Evolutionary conservation across 2,888 invertebrate genomes (phyloP), one percentile per base, ranked within the genome.

Genomic region (Xestia xanthographa): DNA sequence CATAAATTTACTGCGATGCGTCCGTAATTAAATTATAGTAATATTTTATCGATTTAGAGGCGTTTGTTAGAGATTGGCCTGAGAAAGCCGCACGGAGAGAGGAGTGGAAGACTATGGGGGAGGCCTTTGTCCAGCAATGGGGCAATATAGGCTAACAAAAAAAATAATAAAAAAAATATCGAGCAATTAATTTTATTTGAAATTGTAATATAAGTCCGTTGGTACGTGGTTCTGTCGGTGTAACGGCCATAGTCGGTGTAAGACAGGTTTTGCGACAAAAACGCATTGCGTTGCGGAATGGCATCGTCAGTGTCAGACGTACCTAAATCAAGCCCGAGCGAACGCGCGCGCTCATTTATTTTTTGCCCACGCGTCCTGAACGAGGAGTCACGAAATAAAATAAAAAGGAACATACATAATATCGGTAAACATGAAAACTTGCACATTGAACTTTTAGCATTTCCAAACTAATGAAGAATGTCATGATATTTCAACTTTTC

Each of bases 241-340:
- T 69, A 72, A 56, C 67, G 34, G 71, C 45, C 12, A 67, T 63
- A 72, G 45, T 34, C 63, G 56, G 29, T 48, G 17, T 41, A 66
- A 26, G 34, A 71, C 73, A 75, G 66, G 70, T 72, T 72, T 69
- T 53, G 74, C n/a, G 60, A 75, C 78, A 79, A 66, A 80, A 86
- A 48, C 63, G 38, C 66, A 72, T 62, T 60, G 72, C 70, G 70
- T n/a, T 26, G 60, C 38, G 69, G 62, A 70, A 41, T 60, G 60
- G 50, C 67, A 45, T 9, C 68, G 65, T n/a, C 38, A 38, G n/a
- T n/a, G n/a, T n/a, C n/a, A n/a, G n/a, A n/a, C n/a, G n/a, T 70
- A 77, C 78, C 77, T 83, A 83, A 70, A 85, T 86, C 79, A 83
- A 73, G 53, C 43, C 48, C 75, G 58, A 11, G 62, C 60, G 74